These are phyloP conservation scores for Priocnemis perturbator DNA, from an alignment of 2,888 invertebrate genomes.

Conservation along the genomic window DNA sequence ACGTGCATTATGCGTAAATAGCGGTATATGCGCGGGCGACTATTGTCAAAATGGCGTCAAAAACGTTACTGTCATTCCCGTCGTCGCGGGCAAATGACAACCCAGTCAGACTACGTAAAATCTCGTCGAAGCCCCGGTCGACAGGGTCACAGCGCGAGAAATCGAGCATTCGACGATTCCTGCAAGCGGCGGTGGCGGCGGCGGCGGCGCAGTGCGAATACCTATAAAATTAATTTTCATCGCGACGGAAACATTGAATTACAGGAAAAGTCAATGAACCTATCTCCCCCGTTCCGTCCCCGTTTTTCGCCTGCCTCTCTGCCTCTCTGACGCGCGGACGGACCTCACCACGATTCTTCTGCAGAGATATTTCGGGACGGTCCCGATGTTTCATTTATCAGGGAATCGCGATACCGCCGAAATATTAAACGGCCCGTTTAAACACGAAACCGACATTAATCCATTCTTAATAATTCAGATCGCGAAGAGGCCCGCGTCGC, in stretches of 20 bases:
- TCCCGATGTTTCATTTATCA: conserved; percentile 32
- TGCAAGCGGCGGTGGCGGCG: too few species aligned
- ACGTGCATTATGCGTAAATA: too few species aligned
- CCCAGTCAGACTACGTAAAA: too few species aligned
- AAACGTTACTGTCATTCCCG: too few species aligned
- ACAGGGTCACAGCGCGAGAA: too few species aligned
- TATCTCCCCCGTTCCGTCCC: conserved; percentile 17
- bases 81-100: too few species aligned
- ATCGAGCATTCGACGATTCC: not conserved
- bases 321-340: not conserved
- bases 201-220: not conserved
- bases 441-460: conserved; percentile 34
- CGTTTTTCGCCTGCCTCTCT: conserved; percentile 18
- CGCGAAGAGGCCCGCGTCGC: conserved; percentile 8
- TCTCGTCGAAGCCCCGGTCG: too few species aligned
- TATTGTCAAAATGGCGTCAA: too few species aligned
- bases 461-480: conserved; percentile 26
- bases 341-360: conserved; percentile 13
- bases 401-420: conserved; percentile 28
- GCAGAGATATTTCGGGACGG: conserved; percentile 33
- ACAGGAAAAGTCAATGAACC: conserved; percentile 29
- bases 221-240: conserved; percentile 16
- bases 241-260: conserved; percentile 27
- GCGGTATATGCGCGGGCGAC: too few species aligned
- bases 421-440: conserved; percentile 29